Conservation (phyloP, 2,888 invertebrate genomes). For the Clanis bilineata region DNA sequence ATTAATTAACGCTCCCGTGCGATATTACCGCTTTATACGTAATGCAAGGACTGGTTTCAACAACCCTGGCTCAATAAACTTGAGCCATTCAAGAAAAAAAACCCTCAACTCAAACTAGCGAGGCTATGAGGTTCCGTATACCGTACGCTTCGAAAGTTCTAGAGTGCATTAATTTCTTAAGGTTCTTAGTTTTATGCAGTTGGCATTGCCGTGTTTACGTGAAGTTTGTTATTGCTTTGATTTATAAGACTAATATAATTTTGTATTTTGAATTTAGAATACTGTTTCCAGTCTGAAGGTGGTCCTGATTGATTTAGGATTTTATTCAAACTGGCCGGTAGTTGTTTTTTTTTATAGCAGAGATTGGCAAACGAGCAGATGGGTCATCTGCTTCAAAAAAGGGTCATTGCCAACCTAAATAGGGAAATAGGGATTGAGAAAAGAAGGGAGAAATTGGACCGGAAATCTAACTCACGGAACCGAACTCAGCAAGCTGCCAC, state of each 20-base stretch:
- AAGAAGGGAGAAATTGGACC: too few relatives aligned
- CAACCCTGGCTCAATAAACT: slow-evolving; percentile 2
- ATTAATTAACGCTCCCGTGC: slow-evolving; percentile 5
- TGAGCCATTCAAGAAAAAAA: slow-evolving; percentile 2
- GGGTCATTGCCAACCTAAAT: too few relatives aligned
- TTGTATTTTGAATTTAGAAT: too few relatives aligned
- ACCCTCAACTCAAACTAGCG: not conserved
- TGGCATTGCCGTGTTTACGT: not conserved
- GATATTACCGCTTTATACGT: slow-evolving; percentile 1
- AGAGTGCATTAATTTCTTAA: slow-evolving; percentile 6
- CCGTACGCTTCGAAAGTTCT: not conserved
- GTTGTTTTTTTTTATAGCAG: too few relatives aligned
- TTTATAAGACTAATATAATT: not conserved
- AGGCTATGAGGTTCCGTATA: not conserved
- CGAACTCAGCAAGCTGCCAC: too few relatives aligned
- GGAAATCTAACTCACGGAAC: too few relatives aligned
- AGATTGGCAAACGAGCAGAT: too few relatives aligned
- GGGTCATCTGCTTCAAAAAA: too few relatives aligned
- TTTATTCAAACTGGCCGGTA: too few relatives aligned
- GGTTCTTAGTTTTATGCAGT: not conserved
- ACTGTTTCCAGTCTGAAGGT: too few relatives aligned
- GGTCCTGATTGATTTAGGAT: too few relatives aligned
- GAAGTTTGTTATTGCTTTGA: not conserved
- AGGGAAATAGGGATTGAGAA: too few relatives aligned
- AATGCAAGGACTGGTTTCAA: not conserved